phyloP scores from a whole-genome alignment of 2,113 vertebrate genomes.

The Zosterops hypoxanthus region DNA sequence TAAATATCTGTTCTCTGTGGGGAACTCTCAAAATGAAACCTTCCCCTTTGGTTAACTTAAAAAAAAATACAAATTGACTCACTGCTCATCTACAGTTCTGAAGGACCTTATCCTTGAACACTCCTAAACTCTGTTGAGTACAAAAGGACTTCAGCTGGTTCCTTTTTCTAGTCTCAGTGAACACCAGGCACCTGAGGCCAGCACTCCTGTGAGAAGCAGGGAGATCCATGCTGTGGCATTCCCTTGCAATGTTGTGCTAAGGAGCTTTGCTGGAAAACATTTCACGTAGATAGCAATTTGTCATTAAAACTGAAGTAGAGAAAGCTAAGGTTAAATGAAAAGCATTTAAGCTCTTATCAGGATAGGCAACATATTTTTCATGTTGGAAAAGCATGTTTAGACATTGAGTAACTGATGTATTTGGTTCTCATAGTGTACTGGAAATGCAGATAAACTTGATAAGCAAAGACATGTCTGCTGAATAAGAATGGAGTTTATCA shows the following conservation, averaged over 20 bases:
- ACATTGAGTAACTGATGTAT: conserved; percentile 14
- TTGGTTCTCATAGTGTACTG: not conserved
- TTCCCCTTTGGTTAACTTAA: not conserved
- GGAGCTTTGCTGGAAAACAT: not conserved
- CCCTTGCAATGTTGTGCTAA: not conserved
- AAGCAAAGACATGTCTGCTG: not conserved
- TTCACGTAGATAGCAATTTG: not conserved
- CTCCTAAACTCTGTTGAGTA: not conserved
- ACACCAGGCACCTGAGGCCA: not conserved
- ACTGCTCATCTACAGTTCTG: not conserved
- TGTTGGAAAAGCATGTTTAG: not conserved
- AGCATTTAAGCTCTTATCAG: conserved; percentile 33
- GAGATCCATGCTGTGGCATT: not conserved
- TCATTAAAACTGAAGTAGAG: conserved; percentile 3
- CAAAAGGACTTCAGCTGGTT: not conserved
- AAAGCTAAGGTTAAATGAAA: conserved; percentile 57
- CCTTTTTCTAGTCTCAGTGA: not conserved
- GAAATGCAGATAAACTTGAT: conserved; percentile 24
- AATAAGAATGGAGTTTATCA: not conserved
- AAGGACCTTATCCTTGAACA: not conserved
- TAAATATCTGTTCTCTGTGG: not conserved
- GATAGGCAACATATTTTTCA: conserved; percentile 10
- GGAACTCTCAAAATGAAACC: not conserved
- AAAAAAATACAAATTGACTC: not conserved
- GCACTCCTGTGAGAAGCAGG: not conserved